Conservation (phyloP, 2,113 vertebrate genomes). For the Aptenodytes forsteri region DNA sequence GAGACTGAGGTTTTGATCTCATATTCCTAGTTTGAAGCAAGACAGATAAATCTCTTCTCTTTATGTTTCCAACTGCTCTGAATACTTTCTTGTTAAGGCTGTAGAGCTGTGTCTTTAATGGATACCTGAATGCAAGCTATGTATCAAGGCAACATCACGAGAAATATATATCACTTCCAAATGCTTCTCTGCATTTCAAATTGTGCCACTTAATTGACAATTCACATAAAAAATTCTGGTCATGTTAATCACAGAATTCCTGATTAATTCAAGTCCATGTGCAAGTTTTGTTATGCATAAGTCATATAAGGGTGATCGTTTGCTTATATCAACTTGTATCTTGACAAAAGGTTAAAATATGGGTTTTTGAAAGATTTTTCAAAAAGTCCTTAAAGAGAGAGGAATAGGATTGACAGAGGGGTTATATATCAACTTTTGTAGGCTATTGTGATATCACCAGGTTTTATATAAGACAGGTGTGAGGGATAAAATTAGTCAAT, state of each 20-base stretch:
- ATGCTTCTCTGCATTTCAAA: neutral
- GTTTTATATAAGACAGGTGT: neutral
- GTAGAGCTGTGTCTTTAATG: neutral
- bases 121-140: neutral
- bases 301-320: rapidly evolving
- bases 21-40: neutral
- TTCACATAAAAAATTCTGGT: neutral
- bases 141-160: neutral
- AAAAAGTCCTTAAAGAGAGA: neutral
- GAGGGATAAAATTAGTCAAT: constrained; percentile 42
- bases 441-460: neutral
- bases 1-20: neutral
- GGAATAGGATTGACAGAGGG: neutral
- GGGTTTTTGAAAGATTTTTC: neutral
- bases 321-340: neutral
- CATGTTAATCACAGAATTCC: neutral
- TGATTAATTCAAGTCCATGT: neutral
- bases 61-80: neutral
- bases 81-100: neutral
- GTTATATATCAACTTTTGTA: neutral
- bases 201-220: neutral
- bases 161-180: neutral
- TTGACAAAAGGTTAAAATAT: neutral
- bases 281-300: neutral
- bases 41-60: neutral